Base-by-base conservation (phyloP, 1,140 invertebrate species). In the Trichonephila clavata region DNA sequence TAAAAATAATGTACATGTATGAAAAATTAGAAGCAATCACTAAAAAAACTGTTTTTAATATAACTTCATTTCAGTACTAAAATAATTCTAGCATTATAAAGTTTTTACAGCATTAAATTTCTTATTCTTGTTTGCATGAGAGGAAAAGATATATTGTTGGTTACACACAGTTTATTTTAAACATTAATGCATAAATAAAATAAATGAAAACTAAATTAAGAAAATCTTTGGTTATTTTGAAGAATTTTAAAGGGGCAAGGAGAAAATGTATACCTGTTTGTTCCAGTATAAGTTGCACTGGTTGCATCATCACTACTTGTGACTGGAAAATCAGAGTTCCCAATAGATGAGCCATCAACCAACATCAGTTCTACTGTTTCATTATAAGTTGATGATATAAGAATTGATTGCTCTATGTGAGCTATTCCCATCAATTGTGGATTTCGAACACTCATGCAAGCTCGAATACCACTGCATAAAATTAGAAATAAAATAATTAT, bases 391-490 rank as follows among this genome's bases (percentile, higher is more conserved):
- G 96, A 95, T 10, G 96, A 96, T 93, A 97, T 96, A 94, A 96
- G 96, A 92, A 96, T 96, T 16, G 96, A 95, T 61, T 96, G 95
- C 60, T 95, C 93, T 0, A 95, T 92, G 57, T 96, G 94, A 59
- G 95, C 95, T 94, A 95, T 68, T 84, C 97, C 97, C 57, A 97
- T 95, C 94, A 96, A 97, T 63, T 96, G 96, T 20, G 97, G 96
- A 95, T 96, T 96, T 32, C 95, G 96, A 8, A 97, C 95, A 81
- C 97, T 96, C 24, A 97, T 95, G 57, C 96, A 95, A 1, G 95
- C 80, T 95, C 95, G 89, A 71, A 61, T 50, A 39, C 88, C 88
- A 16, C 93, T 94, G 59, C 16, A 94, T 63, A 39, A 13, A 86
- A 5, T 50, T 50, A 50, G 50, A 50, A 50, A 50, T 50, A 50